Evolutionary conservation across 2,888 invertebrate genomes (phyloP).

Genomic region (Limnephilus marmoratus): DNA sequence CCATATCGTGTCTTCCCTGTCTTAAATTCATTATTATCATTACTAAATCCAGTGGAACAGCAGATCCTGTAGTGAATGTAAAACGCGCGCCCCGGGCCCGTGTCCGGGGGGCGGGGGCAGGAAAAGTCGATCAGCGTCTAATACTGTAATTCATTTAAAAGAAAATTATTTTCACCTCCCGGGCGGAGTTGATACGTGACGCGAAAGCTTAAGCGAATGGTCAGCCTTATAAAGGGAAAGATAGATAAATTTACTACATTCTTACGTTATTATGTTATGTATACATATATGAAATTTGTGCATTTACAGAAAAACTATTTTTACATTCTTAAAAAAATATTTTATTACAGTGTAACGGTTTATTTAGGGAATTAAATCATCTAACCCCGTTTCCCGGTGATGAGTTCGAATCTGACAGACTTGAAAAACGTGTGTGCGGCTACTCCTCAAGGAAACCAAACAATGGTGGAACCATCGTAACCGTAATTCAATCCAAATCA

Average conservation of each 20-base stretch:
- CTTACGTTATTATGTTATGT: not conserved
- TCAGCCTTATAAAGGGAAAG: conserved; percentile 23
- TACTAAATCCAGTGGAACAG: conserved; percentile 14
- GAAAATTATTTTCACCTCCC: conserved; percentile 65
- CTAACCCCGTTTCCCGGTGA: too few species aligned
- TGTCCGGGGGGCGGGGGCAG: not conserved
- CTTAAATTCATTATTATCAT: not conserved
- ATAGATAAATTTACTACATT: not conserved
- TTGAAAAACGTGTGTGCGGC: too few species aligned
- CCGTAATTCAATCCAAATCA: too few species aligned
- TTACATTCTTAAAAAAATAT: too few species aligned
- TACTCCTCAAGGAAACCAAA: too few species aligned
- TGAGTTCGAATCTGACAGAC: too few species aligned
- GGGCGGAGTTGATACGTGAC: conserved; percentile 19
- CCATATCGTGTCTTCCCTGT: not conserved
- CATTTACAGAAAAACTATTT: too few species aligned
- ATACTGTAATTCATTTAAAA: conserved; percentile 66
- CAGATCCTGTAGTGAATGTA: conserved; percentile 25
- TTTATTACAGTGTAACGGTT: too few species aligned
- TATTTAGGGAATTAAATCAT: too few species aligned
- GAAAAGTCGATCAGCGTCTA: conserved; percentile 57
- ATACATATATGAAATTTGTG: too few species aligned
- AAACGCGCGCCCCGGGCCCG: not conserved
- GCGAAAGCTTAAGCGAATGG: conserved; percentile 26
- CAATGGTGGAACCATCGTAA: too few species aligned